phyloP scores from a whole-genome alignment of 2,113 vertebrate genomes.

The Microtus montanus region DNA sequence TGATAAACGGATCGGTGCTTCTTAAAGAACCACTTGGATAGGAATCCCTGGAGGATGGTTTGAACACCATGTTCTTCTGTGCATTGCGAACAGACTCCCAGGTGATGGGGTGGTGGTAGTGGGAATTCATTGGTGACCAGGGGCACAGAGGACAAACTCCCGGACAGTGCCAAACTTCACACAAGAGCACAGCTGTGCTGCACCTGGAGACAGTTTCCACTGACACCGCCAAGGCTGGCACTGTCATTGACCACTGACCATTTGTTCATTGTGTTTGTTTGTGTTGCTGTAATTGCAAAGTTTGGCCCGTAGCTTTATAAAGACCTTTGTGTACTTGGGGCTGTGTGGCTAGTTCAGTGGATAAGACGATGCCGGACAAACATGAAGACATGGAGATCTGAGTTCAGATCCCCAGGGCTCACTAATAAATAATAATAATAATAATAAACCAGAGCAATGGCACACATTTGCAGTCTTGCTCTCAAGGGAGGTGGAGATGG shows the following conservation, averaged over 20 bases:
- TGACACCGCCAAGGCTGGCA: not conserved
- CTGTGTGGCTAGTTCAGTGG: not conserved
- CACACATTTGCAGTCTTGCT: not conserved
- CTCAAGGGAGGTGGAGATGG: not conserved
- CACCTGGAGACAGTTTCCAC: not conserved
- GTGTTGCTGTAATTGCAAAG: not conserved
- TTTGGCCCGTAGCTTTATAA: not conserved
- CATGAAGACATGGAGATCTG: not conserved
- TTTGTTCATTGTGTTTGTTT: not conserved
- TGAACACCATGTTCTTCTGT: not conserved
- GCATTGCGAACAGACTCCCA: not conserved
- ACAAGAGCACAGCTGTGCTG: fast-evolving
- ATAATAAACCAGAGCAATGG: no score
- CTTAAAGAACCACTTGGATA: not conserved
- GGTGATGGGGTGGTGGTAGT: fast-evolving
- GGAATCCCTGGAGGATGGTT: not conserved
- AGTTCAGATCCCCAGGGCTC: not conserved
- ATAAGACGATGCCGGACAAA: no score
- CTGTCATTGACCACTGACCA: not conserved
- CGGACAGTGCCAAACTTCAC: not conserved
- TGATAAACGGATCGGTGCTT: not conserved
- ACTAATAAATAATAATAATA: not conserved
- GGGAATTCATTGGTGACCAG: not conserved
- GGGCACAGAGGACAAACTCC: not conserved
- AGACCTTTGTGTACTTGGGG: not conserved